These are phyloP conservation scores for Ectemnius lituratus DNA, from an alignment of 2,888 invertebrate genomes.

Conservation along the genomic window DNA sequence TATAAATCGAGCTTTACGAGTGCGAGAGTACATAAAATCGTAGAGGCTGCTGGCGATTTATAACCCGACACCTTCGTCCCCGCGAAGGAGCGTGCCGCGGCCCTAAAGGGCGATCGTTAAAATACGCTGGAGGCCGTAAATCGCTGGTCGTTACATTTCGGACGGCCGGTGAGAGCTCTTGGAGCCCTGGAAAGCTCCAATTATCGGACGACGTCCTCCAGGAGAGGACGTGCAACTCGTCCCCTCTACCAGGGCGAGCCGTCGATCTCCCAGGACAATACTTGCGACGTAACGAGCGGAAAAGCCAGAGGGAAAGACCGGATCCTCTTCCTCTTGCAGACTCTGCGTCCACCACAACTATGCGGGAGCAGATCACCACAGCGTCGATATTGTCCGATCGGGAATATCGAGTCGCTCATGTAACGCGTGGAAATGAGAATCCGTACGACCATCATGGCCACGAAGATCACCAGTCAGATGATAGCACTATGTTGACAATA, in stretches of 20 bases:
- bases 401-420: too few species aligned
- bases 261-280: slow-evolving; percentile 39
- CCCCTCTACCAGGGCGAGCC: slow-evolving; percentile 11
- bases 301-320: slow-evolving; percentile 9
- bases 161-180: slow-evolving; percentile 21
- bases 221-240: slow-evolving; percentile 11
- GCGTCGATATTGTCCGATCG: neutral
- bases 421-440: too few species aligned
- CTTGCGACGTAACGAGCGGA: slow-evolving; percentile 39
- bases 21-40: slow-evolving; percentile 39
- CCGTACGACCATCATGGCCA: too few species aligned
- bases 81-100: slow-evolving; percentile 7
- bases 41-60: slow-evolving; percentile 30
- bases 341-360: neutral
- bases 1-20: slow-evolving; percentile 37
- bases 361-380: neutral
- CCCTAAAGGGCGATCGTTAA: slow-evolving; percentile 48
- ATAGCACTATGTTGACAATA: too few species aligned
- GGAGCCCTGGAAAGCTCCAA: slow-evolving; percentile 43
- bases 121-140: slow-evolving; percentile 50
- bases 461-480: too few species aligned
- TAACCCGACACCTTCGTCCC: slow-evolving; percentile 33
- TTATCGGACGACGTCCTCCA: slow-evolving; percentile 45
- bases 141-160: slow-evolving; percentile 51
- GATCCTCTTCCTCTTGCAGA: neutral